These are phyloP conservation scores for Agriopis aurantiaria DNA, from an alignment of 2,888 invertebrate species.

Conservation along the genomic window DNA sequence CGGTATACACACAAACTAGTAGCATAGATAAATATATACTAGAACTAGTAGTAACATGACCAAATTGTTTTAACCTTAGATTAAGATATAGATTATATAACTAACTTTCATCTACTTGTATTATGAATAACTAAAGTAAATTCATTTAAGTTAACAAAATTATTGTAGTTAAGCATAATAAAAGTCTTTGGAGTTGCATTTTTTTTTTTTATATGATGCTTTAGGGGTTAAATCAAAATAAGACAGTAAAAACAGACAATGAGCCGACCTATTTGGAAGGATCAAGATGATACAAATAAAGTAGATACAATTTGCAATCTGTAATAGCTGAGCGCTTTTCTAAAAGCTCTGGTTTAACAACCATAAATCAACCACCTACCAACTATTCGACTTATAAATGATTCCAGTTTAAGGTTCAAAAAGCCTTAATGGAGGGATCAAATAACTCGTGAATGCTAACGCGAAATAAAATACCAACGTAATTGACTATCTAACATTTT, in stretches of 20 bases:
- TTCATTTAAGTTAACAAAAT: too few relatives aligned
- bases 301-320: neutral
- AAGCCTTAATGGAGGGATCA: constrained; percentile 38
- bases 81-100: too few relatives aligned
- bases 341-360: constrained; percentile 5
- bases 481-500: constrained; percentile 24
- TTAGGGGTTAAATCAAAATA: too few relatives aligned
- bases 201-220: too few relatives aligned
- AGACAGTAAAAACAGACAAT: neutral
- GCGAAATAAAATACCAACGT: constrained; percentile 22
- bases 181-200: too few relatives aligned
- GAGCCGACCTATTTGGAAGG: neutral
- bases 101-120: too few relatives aligned
- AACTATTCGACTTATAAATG: constrained; percentile 17
- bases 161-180: too few relatives aligned
- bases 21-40: too few relatives aligned
- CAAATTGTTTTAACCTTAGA: too few relatives aligned
- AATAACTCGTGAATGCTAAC: constrained; percentile 14
- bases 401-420: constrained; percentile 21
- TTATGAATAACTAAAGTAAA: too few relatives aligned
- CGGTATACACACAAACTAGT: too few relatives aligned
- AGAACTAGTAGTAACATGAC: too few relatives aligned
- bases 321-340: constrained; percentile 6
- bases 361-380: constrained; percentile 10
- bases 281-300: neutral